Conservation (phyloP, 2,797 vertebrate genomes). For the Danio tinwini region DNA sequence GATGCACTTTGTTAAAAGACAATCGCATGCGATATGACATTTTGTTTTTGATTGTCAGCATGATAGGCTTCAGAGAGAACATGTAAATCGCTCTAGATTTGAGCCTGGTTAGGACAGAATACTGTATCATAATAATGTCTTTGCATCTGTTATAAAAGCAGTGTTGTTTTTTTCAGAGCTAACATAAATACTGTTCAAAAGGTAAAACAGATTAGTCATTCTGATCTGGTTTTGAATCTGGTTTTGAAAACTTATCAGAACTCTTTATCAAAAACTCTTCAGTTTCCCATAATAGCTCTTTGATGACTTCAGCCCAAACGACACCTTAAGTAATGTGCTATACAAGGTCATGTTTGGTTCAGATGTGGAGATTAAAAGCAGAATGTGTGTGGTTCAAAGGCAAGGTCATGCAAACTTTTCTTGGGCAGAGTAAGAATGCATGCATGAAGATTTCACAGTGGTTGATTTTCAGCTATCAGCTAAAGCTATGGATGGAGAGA, state of each 20-base stretch:
- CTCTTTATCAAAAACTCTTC: constrained; percentile 6
- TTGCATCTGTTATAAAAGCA: background rate
- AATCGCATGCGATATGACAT: too few species aligned
- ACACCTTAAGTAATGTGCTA: constrained; percentile 22
- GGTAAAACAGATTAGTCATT: background rate
- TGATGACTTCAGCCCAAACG: constrained; percentile 8
- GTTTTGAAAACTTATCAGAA: constrained; percentile 36
- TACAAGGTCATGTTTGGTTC: constrained; percentile 33
- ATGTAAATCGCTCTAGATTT: background rate
- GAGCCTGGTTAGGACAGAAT: background rate
- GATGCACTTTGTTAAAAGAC: too few species aligned
- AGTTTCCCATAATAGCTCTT: constrained; percentile 4
- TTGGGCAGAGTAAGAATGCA: constrained; percentile 40
- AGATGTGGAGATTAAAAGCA: constrained; percentile 49
- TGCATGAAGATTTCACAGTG: constrained; percentile 54
- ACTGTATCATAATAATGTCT: background rate
- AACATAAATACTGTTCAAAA: background rate
- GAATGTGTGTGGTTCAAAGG: constrained; percentile 32
- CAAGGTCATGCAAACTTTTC: constrained; percentile 31
- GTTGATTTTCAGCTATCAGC: constrained; percentile 43
- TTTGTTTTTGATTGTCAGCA: too few species aligned
- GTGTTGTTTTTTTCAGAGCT: background rate
- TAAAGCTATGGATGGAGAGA: constrained; percentile 8
- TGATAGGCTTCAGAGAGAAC: background rate
- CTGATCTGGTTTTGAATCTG: background rate